These are phyloP conservation scores for Gavia stellata DNA, from an alignment of 2,113 vertebrate genomes.

Conservation along the genomic window DNA sequence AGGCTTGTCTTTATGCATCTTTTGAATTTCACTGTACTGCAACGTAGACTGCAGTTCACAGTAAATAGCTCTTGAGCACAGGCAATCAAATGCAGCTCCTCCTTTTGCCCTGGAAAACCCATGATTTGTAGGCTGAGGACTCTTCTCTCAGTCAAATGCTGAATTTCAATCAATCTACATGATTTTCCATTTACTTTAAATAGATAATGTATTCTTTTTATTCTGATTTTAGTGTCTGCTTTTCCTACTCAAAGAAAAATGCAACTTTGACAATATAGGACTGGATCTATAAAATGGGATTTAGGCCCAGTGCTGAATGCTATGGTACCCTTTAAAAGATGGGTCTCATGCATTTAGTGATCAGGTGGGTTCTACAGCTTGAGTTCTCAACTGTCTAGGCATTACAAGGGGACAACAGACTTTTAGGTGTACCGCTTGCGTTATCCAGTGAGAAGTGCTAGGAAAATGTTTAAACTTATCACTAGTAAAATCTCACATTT, in stretches of 20 bases:
- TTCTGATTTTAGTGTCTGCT: not conserved
- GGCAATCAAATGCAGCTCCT: not conserved
- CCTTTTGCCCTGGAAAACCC: not conserved
- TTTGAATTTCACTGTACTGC: not conserved
- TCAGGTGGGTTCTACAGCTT: not conserved
- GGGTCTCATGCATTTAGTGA: not conserved
- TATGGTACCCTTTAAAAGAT: not conserved
- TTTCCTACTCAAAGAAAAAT: not conserved
- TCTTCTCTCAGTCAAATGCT: not conserved
- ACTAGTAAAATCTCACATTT: not conserved
- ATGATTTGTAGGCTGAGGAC: not conserved
- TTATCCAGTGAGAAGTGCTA: not conserved
- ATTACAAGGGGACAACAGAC: not conserved
- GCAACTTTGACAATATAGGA: not conserved
- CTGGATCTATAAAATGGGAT: not conserved
- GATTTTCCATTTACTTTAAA: constrained; percentile 15
- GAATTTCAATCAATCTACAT: not conserved
- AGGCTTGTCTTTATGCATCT: not conserved
- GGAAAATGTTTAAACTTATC: not conserved
- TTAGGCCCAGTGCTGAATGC: not conserved
- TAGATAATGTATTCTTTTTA: not conserved
- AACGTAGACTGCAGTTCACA: not conserved
- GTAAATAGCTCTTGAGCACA: not conserved
- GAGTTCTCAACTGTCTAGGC: not conserved
- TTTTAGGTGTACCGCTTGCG: not conserved